Evolutionary conservation across 1,140 invertebrate species (phyloP), one percentile per base, ranked within the genome.

Genomic region (Camponotus vicinus): DNA sequence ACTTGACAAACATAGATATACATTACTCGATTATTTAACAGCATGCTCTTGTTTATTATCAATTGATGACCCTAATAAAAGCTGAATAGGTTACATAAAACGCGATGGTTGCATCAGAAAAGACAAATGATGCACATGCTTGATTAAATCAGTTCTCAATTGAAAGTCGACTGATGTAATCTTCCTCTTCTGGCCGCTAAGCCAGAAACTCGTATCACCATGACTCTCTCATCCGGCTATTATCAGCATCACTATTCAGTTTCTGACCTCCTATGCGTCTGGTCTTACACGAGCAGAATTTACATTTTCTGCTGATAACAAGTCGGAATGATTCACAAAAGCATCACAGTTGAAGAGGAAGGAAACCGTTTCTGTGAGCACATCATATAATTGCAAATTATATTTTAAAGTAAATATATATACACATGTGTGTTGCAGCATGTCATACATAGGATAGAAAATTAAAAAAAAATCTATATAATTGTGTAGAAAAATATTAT

Each of bases 151-250:
- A 92, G 67, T 87, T 87, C 70, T 85, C 82, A 91, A 91, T 85
- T 88, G 87, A 49, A 9, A 77, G 61, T 61, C 45, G 87, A 71
- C 91, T 92, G 91, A 92, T 90, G 91, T 91, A 92, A 92, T 91
- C 66, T 80, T 79, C 42, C 32, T 85, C 40, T 15, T 32, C n/a
- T 85, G 9, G 11, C 8, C 21, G 18, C 71, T 86, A 90, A 90
- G 85, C 85, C 49, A 77, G 5, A 63, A 7, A 32, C 37, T 27
- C 11, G 32, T 70, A 57, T 75, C 45, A 78, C 76, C 40, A 27
- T 61, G 73, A 75, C 45, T 59, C 11, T 73, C 37, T 82, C 11
- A 61, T 61, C 2, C 1, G 9, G 61, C 87, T 45, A 69, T 61
- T 86, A 89, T 80, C 69, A 32, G 69, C 27, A 27, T 64, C 32